Evolutionary conservation across 2,797 vertebrate genomes (phyloP), one percentile per base, ranked within the genome.

Genomic region (Monodelphis domestica): DNA sequence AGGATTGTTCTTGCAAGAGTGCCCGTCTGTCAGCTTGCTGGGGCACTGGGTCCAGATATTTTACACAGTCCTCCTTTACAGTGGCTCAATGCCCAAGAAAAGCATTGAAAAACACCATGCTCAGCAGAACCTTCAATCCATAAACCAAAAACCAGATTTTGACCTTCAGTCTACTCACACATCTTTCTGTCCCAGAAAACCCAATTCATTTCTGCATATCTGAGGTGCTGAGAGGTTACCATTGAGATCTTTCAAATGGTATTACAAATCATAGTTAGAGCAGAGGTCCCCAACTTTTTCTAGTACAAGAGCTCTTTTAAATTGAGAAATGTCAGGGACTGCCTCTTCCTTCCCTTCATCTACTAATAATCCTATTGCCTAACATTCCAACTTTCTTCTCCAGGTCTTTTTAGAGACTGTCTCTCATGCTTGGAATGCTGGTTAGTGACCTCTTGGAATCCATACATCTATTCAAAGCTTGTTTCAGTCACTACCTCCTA

Each of bases 1-100:
- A 89, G 53, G 55, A 93, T 90, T 92, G 91, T 51, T 96, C 93
- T 90, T 95, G 91, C 92, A 5, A 0, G 53, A 93, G 33, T 97
- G 94, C 53, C n/a, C 78, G 30, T 12, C 70, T 84, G 38, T 84
- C 4, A 10, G 38, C 70, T 50, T 21, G 2, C 21, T 50, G 38
- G 70, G 26, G 24, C 53, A 28, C 24, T 14, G 10, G 15, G 2
- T 53, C 26, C 30, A 59, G 30, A 94, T 91, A 11, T 54, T 24
- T 52, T 51, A 24, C 3, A 59, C 28, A 28, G 12, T 12, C 52
- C 91, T 55, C 51, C 26, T 91, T 70, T 89, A 38, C n/a, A 91
- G 52, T 56, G 90, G 29, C 38, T 84, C 2, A 12, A 45, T 84
- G 70, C 38, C 70, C 70, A 26, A 84, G 70, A 84, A 84, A 84